Conservation (phyloP, 2,888 invertebrate species). For the Polyommatus icarus region DNA sequence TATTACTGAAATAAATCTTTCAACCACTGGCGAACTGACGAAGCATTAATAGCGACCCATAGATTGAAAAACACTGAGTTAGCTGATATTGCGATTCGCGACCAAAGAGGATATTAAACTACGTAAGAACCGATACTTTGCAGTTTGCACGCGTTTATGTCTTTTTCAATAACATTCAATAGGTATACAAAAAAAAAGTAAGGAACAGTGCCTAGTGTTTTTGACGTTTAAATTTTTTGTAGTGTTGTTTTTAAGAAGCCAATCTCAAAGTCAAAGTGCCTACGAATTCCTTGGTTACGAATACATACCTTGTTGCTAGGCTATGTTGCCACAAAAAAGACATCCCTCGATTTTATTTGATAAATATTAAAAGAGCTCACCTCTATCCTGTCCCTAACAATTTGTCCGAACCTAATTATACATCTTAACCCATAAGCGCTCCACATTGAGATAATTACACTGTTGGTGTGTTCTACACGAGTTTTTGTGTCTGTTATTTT, state of each 20-base stretch:
- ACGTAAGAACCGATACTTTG: no score
- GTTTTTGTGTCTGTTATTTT: slow-evolving; percentile 30
- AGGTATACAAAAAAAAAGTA: no score
- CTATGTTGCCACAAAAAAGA: neutral
- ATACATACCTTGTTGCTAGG: neutral
- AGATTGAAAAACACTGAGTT: no score
- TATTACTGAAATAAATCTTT: no score
- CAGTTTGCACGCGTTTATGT: no score
- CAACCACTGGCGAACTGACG: no score
- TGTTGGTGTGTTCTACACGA: slow-evolving; percentile 26
- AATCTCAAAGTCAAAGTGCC: no score
- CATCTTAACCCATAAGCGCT: slow-evolving; percentile 29
- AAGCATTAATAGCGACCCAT: no score
- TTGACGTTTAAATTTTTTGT: neutral
- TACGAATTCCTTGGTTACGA: neutral
- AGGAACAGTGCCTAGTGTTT: no score
- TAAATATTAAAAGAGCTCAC: slow-evolving; percentile 15
- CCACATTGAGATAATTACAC: slow-evolving; percentile 31
- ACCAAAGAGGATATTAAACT: no score
- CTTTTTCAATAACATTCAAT: no score
- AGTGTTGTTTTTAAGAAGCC: neutral
- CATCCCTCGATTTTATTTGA: slow-evolving; percentile 9
- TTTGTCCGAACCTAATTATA: slow-evolving; percentile 29
- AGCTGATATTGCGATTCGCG: no score
- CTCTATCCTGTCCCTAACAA: slow-evolving; percentile 28